Base-by-base conservation (phyloP, 2,888 invertebrate species). In the Pyrochroa serraticornis region DNA sequence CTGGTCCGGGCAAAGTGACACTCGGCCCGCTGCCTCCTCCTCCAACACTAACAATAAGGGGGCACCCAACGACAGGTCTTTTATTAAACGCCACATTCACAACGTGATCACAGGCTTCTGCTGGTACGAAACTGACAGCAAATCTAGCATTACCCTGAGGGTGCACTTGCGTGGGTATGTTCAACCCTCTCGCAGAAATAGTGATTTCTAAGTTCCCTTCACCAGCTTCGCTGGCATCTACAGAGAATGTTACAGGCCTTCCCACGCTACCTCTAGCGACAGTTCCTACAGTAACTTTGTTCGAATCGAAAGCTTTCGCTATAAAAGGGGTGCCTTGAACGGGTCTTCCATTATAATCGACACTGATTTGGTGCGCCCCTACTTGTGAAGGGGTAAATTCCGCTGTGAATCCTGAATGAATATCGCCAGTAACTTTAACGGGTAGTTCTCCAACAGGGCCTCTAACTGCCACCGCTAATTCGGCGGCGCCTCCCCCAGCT, bases 71-170 rank as follows among this genome's bases (percentile, higher is more conserved):
- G 13, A 92, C 88, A 44, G 89, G 84, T 77, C 92, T 88, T 81
- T 96, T 95, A 81, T 98, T 99, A 81, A 99, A 99, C 58, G 95
- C 95, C 61, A 99, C 97, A 82, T 95, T 95, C 70, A 98, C 94
- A 59, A 93, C 88, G 81, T 98, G 97, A 77, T 95, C 92, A 76
- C 94, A 94, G 33, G 94, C 89, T 78, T 95, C 94, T 31, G 94
- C 91, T 47, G 98, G 97, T 63, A 95, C 90, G 79, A 98, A 99
- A 70, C 96, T 95, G 57, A 98, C 98, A 63, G 95, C 91, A 81
- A 98, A 99, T 74, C 93, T 86, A 39, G 87, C 91, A 77, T 90
- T 90, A 73, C 95, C 95, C 80, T 95, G 91, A 6, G 95, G 93
- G 54, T 76, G 93, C 41, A 96, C 95, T 85, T 96, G 95, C 49